Base-by-base conservation (phyloP, 1,140 invertebrate genomes). In the Subanguina moxae region DNA sequence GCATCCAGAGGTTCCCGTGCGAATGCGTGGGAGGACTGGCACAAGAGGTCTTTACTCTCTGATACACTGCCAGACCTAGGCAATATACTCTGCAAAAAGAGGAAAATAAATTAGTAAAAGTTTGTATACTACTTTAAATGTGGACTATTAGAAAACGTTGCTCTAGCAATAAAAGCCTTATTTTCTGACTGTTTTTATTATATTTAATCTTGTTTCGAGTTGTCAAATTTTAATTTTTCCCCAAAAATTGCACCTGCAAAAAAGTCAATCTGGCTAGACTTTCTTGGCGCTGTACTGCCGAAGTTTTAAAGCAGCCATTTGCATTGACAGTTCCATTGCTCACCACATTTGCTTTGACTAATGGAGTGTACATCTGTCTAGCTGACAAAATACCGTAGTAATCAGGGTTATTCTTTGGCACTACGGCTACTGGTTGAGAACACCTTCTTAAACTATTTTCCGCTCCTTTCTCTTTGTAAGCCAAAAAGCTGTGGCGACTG, bases 401-500 rank as follows among this genome's bases (percentile, higher is more conserved):
- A 25, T 52, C 48, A 25, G n/a, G n/a, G 17, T 52, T 52, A 19
- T 45, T 45, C 11, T 45, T n/a, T 13, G 43, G 11, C n/a, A 8
- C n/a, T 52, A 52, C 23, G 8, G 23, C 23, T 8, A 52, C 48
- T 21, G 48, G 43, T 52, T 52, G 48, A 52, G 48, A 52, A 25
- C 48, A 52, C 48, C 48, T 52, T 52, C 48, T 52, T 15, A 52
- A 25, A 15, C 3, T 21, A 25, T 19, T 25, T 7, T 19, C 15
- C n/a, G 48, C n/a, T 52, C 48, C 48, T 19, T 38, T 38, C 11
- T 52, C 48, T 52, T 52, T 52, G 23, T 52, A 52, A 52, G 3
- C n/a, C n/a, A 52, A 15, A 25, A 52, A 52, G 15, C 48, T 52
- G 23, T 52, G 48, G 17, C 48, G 48, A 52, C 48, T 52, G 48